Evolutionary conservation across 2,797 vertebrate genomes (phyloP).

Genomic region (Ceyx erithaca): DNA sequence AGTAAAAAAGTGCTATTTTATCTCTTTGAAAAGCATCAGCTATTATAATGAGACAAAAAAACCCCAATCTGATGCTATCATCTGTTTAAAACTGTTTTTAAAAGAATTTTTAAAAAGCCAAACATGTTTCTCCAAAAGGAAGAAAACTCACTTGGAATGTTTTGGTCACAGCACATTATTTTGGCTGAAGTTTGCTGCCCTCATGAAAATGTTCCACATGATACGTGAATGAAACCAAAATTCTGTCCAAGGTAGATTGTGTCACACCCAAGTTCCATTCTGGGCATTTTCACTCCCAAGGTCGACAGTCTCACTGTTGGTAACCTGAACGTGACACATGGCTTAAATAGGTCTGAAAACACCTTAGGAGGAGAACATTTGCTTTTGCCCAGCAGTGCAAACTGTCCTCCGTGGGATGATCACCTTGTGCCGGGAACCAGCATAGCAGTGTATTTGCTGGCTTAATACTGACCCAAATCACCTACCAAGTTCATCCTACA

Average conservation of each 20-base stretch:
- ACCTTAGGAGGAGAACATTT: background rate
- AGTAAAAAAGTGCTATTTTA: background rate
- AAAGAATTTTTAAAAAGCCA: background rate
- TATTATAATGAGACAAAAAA: background rate
- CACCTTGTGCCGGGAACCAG: background rate
- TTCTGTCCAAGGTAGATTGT: background rate
- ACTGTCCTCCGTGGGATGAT: background rate
- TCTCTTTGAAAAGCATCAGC: background rate
- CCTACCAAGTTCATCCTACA: conserved; percentile 64
- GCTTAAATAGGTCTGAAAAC: background rate
- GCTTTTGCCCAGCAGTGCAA: background rate
- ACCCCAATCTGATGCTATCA: background rate
- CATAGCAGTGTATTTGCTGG: background rate
- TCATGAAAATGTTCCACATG: background rate
- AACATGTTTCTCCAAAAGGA: background rate
- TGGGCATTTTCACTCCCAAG: background rate
- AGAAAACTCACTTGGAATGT: background rate
- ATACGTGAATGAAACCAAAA: background rate
- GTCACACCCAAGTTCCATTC: background rate
- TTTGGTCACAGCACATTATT: background rate
- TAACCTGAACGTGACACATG: background rate
- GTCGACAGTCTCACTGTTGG: background rate
- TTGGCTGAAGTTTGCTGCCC: background rate
- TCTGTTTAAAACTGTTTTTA: background rate
- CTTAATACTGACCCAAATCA: background rate